Evolutionary conservation across 2,113 vertebrate species (phyloP), one percentile per base, ranked within the genome.

Genomic region (Austrofundulus limnaeus): DNA sequence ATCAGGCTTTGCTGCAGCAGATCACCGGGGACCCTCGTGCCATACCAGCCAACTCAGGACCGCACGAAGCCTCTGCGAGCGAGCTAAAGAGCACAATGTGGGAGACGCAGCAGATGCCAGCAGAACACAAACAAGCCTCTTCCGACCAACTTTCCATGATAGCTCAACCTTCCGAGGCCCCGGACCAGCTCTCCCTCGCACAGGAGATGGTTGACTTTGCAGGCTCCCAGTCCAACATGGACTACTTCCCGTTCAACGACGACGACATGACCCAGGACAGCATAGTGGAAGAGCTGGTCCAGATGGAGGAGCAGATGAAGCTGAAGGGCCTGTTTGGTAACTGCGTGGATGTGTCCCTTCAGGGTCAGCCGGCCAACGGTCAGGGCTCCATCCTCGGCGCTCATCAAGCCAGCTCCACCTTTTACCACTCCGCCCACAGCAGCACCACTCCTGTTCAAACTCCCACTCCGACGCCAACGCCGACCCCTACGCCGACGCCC

Each of bases 231-330:
- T 85, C 94, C 54, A 96, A 80, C 21, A 95, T 97, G 65, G 95
- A 94, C 90, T 98, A 94, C 89, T 98, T 99, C 73, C 94, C 95
- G 0, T 98, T 98, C 77, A 96, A 98, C 64, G 97, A 99, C 34
- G 97, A 99, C 0, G 97, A 99, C 71, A 95, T 99, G 81, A 99
- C 97, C 46, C 97, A 99, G 84, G 97, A 99, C 86, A 99, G 97
- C 89, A 99, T 99, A 21, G 97, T 99, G 69, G 97, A 99, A 86
- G 97, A 99, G 85, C 91, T 99, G 24, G 97, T 99, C 70, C 95
- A 98, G 73, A 98, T 99, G 97, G 97, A 98, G 78, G 96, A 98
- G 90, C 97, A 99, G 66, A 99, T 99, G 95, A 95, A 97, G 41
- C 91, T 98, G 87, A 95, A 94, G 87, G 93, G 83, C 68, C 85